Evolutionary conservation across 2,888 invertebrate species (phyloP), one percentile per base, ranked within the genome.

Genomic region (Mechanitis messenoides): DNA sequence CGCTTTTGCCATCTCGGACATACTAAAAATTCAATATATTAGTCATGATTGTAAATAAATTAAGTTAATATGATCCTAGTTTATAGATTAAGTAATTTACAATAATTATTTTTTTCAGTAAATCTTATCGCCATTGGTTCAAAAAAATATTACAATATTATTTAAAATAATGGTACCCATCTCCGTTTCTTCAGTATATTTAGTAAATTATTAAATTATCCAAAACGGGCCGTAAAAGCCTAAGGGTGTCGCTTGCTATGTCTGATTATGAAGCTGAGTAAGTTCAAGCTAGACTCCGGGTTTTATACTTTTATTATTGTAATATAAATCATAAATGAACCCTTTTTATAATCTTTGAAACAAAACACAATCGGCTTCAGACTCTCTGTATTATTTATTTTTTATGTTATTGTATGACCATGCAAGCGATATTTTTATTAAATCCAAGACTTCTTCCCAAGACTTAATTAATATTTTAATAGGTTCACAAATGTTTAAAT

Each of bases 281-380:
- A 78, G 77, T 79, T 78, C 71, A 76, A 71, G 72, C 77, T 78
- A 35, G 76, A 77, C 79, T 77, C 80, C 76, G 78, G 72, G 77
- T 80, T 84, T 86, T 85, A 86, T 77, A 81, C 73, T 73, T 77
- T 80, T 83, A 85, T 83, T 87, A 87, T 87, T 85, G 82, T 79
- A 82, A 83, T 72, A 85, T 87, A 86, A 87, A 84, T 83, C 83
- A 85, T 86, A 84, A 85, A 84, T 79, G 35, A 6, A 6, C 2
- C 4, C 35, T 6, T 74, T 83, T 82, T 83, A 81, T 84, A 84
- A 83, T 80, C 79, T 78, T 75, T 82, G 77, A 81, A 82, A 85
- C 81, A 85, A 85, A 84, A 82, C 80, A 81, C 77, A 69, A 73
- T 74, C 78, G 74, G 75, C 79, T 80, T 79, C 81, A 80, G 80